These are phyloP conservation scores for Branchinecta lindahli DNA, from an alignment of 1,140 invertebrate genomes.

Conservation along the genomic window DNA sequence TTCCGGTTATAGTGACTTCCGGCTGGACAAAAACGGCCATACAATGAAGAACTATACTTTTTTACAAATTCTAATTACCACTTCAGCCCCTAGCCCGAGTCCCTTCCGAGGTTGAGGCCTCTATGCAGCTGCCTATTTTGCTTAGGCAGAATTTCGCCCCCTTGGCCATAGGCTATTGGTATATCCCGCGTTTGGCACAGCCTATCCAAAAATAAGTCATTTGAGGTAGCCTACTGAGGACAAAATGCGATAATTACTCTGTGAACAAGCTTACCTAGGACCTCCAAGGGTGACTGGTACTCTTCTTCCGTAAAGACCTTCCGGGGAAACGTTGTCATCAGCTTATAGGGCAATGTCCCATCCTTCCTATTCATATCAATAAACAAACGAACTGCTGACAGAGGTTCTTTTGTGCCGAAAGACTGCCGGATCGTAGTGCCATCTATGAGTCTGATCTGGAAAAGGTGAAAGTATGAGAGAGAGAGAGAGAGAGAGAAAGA, in stretches of 20 bases:
- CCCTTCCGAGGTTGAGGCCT: too few relatives aligned
- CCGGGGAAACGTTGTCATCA: conserved; percentile 75
- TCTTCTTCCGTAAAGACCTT: conserved; percentile 71
- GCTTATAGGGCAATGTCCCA: conserved; percentile 43
- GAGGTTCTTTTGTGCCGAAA: conserved; percentile 68
- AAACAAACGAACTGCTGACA: conserved; percentile 72
- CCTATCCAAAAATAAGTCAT: too few relatives aligned
- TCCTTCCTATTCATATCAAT: conserved; percentile 61
- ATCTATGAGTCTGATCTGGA: conserved; percentile 42
- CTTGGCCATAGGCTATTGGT: too few relatives aligned
- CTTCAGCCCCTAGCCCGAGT: too few relatives aligned
- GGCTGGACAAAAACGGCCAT: too few relatives aligned
- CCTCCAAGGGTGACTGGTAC: conserved; percentile 64
- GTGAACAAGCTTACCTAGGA: conserved; percentile 44
- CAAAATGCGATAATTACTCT: neutral
- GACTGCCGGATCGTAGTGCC: conserved; percentile 53
- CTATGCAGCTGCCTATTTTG: too few relatives aligned
- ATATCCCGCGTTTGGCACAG: too few relatives aligned
- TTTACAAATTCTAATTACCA: too few relatives aligned
- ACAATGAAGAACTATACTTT: too few relatives aligned
- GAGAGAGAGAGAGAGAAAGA: conserved; percentile 1
- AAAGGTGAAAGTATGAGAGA: neutral
- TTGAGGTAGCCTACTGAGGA: neutral
- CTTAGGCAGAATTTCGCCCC: too few relatives aligned
- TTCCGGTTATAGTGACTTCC: too few relatives aligned